phyloP scores from a whole-genome alignment of 2,797 vertebrate genomes.

The Fistularia tabacaria region DNA sequence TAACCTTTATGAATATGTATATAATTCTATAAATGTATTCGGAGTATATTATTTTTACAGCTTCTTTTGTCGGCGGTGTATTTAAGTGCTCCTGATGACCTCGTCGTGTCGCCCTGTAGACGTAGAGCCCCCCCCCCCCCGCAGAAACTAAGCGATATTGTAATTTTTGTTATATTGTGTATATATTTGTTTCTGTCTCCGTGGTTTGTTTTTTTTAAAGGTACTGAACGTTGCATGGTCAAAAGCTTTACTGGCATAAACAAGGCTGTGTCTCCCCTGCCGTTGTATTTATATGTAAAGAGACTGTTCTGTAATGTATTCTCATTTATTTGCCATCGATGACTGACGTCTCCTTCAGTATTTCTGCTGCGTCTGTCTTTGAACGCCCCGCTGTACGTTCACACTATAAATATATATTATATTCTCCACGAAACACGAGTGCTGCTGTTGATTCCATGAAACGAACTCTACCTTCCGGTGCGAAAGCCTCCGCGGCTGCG shows the following conservation, averaged over 20 bases:
- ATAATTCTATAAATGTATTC: slow-evolving; percentile 72
- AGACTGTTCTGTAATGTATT: slow-evolving; percentile 61
- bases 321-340: slow-evolving; percentile 40
- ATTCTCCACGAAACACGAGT: too few relatives aligned
- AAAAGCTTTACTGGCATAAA: slow-evolving; percentile 76
- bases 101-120: slow-evolving; percentile 68
- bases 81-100: slow-evolving; percentile 73
- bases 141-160: slow-evolving; percentile 56
- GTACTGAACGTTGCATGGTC: slow-evolving; percentile 73
- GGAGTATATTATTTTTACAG: slow-evolving; percentile 74
- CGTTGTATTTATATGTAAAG: slow-evolving; percentile 74
- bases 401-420: too few relatives aligned
- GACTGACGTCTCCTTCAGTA: slow-evolving; percentile 16
- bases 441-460: too few relatives aligned
- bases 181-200: slow-evolving; percentile 64
- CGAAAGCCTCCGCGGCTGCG: too few relatives aligned
- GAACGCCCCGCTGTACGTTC: too few relatives aligned
- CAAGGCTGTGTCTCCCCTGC: slow-evolving; percentile 57
- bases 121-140: slow-evolving; percentile 56
- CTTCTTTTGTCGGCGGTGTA: slow-evolving; percentile 64
- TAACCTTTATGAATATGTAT: slow-evolving; percentile 72
- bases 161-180: slow-evolving; percentile 68
- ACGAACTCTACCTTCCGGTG: too few relatives aligned
- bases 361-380: slow-evolving; percentile 40
- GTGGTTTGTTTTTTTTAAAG: slow-evolving; percentile 50